These are phyloP conservation scores for Nipponia nippon DNA, from an alignment of 2,113 vertebrate species.

Conservation along the genomic window DNA sequence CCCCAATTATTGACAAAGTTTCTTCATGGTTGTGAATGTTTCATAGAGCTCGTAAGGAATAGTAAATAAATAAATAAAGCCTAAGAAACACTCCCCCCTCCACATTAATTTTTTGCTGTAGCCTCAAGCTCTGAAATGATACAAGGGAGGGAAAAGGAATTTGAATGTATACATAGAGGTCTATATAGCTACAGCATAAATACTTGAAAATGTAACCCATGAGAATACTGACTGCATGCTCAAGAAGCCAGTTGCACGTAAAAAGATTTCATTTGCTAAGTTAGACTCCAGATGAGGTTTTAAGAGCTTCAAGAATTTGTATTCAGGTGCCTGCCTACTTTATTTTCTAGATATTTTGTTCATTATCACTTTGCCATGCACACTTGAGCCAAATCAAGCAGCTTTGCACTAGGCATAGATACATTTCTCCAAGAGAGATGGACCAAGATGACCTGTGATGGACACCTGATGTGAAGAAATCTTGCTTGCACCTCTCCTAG, in stretches of 20 bases:
- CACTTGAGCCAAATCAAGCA: not conserved
- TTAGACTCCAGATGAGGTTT: not conserved
- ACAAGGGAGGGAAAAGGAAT: not conserved
- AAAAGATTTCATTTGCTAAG: not conserved
- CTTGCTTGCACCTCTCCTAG: not conserved
- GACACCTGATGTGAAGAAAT: rapidly evolving
- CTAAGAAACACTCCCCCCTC: not conserved
- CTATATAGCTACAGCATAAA: not conserved
- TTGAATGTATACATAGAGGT: not conserved
- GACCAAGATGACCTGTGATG: rapidly evolving
- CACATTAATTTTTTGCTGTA: not conserved
- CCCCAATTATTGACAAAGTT: not conserved
- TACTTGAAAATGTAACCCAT: not conserved
- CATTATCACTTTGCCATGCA: not conserved
- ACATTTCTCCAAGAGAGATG: not conserved
- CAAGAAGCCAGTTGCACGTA: not conserved
- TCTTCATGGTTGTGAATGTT: not conserved
- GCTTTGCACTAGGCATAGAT: not conserved
- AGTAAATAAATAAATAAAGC: not conserved
- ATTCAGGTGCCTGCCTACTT: not conserved
- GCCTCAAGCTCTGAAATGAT: not conserved
- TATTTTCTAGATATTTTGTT: not conserved
- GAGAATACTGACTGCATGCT: not conserved
- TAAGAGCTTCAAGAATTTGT: not conserved
- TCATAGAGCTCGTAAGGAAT: not conserved